Conservation (phyloP, 2,113 vertebrate species). For the Chionomys nivalis region DNA sequence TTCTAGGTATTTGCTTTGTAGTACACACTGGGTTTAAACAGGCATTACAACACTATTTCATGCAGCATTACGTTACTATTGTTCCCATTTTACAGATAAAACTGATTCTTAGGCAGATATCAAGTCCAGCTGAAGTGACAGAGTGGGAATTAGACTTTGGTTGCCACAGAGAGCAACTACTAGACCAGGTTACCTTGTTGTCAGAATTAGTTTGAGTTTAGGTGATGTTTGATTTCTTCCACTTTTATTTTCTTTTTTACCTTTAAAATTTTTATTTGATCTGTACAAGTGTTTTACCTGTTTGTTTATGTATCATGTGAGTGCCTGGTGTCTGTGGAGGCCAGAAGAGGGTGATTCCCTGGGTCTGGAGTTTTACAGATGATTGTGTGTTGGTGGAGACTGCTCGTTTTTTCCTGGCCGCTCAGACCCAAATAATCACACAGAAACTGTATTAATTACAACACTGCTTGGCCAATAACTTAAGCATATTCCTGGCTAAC, state of each 20-base stretch:
- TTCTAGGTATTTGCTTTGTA: background rate
- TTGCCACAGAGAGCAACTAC: background rate
- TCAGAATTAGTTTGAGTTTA: constrained; percentile 36
- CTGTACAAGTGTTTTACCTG: background rate
- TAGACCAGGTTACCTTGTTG: background rate
- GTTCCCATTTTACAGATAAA: constrained; percentile 52
- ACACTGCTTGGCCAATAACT: too few species aligned
- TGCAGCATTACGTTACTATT: background rate
- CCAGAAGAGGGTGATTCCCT: background rate
- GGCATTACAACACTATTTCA: background rate
- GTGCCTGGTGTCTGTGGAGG: background rate
- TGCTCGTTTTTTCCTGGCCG: too few species aligned
- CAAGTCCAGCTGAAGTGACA: background rate
- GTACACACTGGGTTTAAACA: constrained; percentile 16
- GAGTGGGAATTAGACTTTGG: constrained; percentile 40
- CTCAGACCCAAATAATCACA: too few species aligned
- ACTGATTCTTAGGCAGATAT: background rate
- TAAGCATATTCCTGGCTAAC: too few species aligned
- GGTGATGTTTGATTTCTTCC: constrained; percentile 23
- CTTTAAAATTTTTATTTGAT: background rate
- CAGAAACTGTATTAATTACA: too few species aligned
- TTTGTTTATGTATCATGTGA: background rate
- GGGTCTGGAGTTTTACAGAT: background rate
- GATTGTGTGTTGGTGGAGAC: background rate
- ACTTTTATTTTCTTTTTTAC: background rate